Evolutionary conservation across 53 echinoderm and acorn worm species (phyloP), one percentile per base, ranked within the genome.

Genomic region (Astropecten irregularis): DNA sequence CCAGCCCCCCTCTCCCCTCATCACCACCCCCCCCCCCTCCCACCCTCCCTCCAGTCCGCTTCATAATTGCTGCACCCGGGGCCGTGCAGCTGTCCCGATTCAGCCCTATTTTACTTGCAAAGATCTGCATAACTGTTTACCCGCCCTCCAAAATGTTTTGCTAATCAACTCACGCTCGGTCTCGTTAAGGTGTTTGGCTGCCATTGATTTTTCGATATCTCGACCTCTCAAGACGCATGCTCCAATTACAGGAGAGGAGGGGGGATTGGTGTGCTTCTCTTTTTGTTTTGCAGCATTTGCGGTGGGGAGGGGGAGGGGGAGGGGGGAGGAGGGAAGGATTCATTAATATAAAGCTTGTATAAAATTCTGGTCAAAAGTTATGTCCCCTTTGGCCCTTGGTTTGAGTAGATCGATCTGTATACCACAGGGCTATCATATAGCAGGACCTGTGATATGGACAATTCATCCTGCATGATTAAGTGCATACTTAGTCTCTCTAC

Each of bases 161-260:
- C 74, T 74, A 74, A 74, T 74, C 74, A 74, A 74, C 74, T 74
- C 74, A 57, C 57, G 74, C 54, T 51, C 74, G 32, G 55, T 74
- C 74, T 74, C 74, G 74, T 74, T 74, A 74, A 57, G 74, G 74
- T 74, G 74, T 74, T 74, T 74, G 39, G 33, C 74, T 50, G 74
- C 39, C 74, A 74, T 74, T 74, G 74, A 74, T 74, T 74, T 74
- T 74, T 57, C 74, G 74, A 74, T 74, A 74, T 74, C 74, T 74
- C 74, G 74, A 74, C 74, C 74, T 74, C 74, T 74, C 56, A 57
- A 37, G 64, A 53, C 38, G 57, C 57, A 55, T 74, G 74, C 74
- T 74, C 74, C 74, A 74, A 57, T 74, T 74, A 55, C 74, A 40
- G n/a, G 50, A 22, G 19, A 25, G 50, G 49, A 25, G 40, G 9